Conservation (phyloP, 30 jellyfish, hydroid and myxozoan genomes). For the Aurelia aurita complex sp. Pacific region DNA sequence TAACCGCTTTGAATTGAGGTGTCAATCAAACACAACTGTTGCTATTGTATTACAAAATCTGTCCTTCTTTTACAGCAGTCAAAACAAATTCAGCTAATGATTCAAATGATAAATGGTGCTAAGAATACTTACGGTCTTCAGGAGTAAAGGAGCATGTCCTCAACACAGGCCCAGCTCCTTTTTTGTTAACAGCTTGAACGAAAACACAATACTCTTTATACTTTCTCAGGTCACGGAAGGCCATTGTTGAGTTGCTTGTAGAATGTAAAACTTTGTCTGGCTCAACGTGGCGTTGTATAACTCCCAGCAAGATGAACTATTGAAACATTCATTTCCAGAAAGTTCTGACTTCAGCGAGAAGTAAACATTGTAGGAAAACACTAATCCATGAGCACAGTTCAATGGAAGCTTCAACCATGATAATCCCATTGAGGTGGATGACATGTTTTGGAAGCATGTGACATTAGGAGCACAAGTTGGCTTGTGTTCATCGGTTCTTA, state of each 20-base stretch:
- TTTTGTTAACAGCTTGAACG: constrained; percentile 49
- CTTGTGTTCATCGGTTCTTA: constrained; percentile 43
- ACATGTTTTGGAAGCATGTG: constrained; percentile 5
- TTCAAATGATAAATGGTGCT: not conserved
- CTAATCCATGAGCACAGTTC: constrained; percentile 56
- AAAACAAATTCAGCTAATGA: not conserved
- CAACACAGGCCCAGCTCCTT: constrained; percentile 70
- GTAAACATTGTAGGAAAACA: constrained; percentile 21
- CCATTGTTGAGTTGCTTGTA: not conserved
- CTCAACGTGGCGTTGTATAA: not conserved
- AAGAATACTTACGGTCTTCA: constrained; percentile 60
- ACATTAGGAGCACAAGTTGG: constrained; percentile 62
- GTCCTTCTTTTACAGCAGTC: too few relatives aligned
- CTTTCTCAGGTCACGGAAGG: constrained; percentile 29
- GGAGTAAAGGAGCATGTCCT: constrained; percentile 40
- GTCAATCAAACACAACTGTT: too few relatives aligned
- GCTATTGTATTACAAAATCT: too few relatives aligned
- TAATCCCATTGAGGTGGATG: constrained; percentile 25
- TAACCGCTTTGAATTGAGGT: too few relatives aligned
- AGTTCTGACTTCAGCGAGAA: constrained; percentile 6
- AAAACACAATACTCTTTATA: constrained; percentile 40
- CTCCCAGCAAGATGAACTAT: constrained; percentile 26
- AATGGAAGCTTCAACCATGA: constrained; percentile 35
- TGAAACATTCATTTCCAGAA: constrained; percentile 26
- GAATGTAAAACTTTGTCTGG: not conserved